These are phyloP conservation scores for Hypomecis atomaria DNA, from an alignment of 2,888 invertebrate species.

Conservation along the genomic window DNA sequence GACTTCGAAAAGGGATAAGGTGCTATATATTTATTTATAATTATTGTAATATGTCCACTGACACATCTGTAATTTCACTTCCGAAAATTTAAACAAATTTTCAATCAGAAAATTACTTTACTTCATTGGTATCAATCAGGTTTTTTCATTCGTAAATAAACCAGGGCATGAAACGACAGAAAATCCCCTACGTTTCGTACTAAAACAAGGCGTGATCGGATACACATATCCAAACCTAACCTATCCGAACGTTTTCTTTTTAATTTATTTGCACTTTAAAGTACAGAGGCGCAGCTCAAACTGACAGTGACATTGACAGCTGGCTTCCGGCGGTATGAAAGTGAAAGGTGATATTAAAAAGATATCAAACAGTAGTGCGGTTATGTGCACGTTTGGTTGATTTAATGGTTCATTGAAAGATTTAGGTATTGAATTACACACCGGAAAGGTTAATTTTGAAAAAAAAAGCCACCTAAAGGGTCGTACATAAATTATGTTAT, in stretches of 20 bases:
- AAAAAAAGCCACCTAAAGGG: background rate
- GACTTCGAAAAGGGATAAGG: too few relatives aligned
- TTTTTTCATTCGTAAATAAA: too few relatives aligned
- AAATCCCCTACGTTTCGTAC: background rate
- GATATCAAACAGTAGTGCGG: slow-evolving; percentile 31
- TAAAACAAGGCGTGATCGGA: slow-evolving; percentile 20
- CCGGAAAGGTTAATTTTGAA: background rate
- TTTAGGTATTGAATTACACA: slow-evolving; percentile 8
- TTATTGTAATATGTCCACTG: too few relatives aligned
- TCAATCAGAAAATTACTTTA: too few relatives aligned
- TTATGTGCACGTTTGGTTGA: slow-evolving; percentile 9
- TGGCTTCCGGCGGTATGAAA: slow-evolving; percentile 46
- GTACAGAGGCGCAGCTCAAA: slow-evolving; percentile 40
- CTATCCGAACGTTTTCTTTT: slow-evolving; percentile 27
- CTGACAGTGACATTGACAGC: slow-evolving; percentile 40
- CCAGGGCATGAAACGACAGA: too few relatives aligned
- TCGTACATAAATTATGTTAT: too few relatives aligned
- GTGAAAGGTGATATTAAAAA: slow-evolving; percentile 32
- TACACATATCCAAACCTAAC: slow-evolving; percentile 2
- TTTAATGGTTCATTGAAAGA: slow-evolving; percentile 15
- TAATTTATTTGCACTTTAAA: slow-evolving; percentile 42
- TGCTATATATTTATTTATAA: too few relatives aligned
- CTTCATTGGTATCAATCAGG: too few relatives aligned
- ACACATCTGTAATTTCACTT: too few relatives aligned
- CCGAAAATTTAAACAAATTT: too few relatives aligned